These are phyloP conservation scores for Heliconius ismenius DNA, from an alignment of 2,888 invertebrate species.

Conservation along the genomic window DNA sequence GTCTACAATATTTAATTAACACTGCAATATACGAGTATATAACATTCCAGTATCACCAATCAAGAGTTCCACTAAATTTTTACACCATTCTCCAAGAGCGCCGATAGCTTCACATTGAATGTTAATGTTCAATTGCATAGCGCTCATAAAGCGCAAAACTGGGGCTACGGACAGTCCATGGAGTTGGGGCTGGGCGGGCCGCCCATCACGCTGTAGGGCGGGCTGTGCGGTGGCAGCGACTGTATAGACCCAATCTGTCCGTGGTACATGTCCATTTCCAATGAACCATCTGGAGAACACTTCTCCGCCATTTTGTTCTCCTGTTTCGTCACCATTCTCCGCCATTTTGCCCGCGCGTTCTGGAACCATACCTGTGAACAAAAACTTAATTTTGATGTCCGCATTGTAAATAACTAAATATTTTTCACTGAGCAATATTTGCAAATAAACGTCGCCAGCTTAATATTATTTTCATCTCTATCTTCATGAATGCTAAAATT, in stretches of 20 bases:
- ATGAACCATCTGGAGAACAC: conserved; percentile 84
- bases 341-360: conserved; percentile 96
- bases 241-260: conserved; percentile 85
- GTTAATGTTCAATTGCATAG: conserved; percentile 52
- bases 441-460: conserved; percentile 51
- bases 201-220: conserved; percentile 85
- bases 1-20: not conserved
- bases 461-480: not conserved
- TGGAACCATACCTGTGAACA: conserved; percentile 95
- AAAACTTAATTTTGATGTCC: conserved; percentile 57
- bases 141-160: conserved; percentile 74
- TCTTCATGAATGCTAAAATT: not conserved
- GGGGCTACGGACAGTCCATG: conserved; percentile 87
- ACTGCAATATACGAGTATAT: conserved; percentile 32
- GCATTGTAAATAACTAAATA: conserved; percentile 53
- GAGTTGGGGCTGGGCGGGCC: conserved; percentile 87
- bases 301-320: conserved; percentile 88
- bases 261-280: conserved; percentile 84
- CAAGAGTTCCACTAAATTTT: conserved; percentile 41
- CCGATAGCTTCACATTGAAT: conserved; percentile 42
- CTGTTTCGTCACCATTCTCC: conserved; percentile 92
- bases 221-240: conserved; percentile 86
- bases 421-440: conserved; percentile 47
- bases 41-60: conserved; percentile 39
- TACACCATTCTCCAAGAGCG: conserved; percentile 42